A percentile compares a stretch with the other conserved stretches of the same genome.
These are phyloP conservation scores for Brachirus orientalis DNA, from an alignment of 2,113 vertebrate genomes.

Conservation along the genomic window DNA sequence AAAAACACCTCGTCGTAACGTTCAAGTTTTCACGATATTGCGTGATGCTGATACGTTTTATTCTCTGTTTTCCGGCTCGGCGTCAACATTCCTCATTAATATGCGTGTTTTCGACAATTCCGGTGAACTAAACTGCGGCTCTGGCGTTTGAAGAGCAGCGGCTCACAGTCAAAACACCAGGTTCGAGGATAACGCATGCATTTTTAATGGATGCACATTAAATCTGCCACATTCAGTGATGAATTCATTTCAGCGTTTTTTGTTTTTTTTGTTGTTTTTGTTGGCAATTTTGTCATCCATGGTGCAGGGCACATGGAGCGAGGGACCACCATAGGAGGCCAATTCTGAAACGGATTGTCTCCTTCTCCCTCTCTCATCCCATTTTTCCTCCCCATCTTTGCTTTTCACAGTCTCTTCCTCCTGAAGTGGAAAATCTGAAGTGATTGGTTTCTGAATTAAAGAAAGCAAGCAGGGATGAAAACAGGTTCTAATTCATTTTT, in stretches of 20 bases:
- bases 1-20: no score
- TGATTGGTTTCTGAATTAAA: conserved; percentile 85
- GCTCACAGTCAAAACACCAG: background rate
- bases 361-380: conserved; percentile 37
- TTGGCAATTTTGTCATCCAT: conserved; percentile 32
- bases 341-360: conserved; percentile 70
- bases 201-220: conserved; percentile 42
- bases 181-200: conserved; percentile 15
- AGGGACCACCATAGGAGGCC: conserved; percentile 61
- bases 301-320: conserved; percentile 18
- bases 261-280: background rate
- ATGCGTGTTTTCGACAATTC: conserved; percentile 10
- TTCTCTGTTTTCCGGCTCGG: no score
- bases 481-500: conserved; percentile 73
- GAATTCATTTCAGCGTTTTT: conserved; percentile 28
- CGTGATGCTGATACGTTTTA: no score
- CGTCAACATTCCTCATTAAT: no score
- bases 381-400: conserved; percentile 18
- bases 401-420: conserved; percentile 59
- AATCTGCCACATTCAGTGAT: conserved; percentile 23
- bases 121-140: conserved; percentile 7
- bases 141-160: background rate
- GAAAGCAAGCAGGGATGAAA: conserved; percentile 74
- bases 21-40: no score
- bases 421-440: conserved; percentile 84